These are phyloP conservation scores for Alligator mississippiensis DNA, from an alignment of 2,113 vertebrate species.

Conservation along the genomic window DNA sequence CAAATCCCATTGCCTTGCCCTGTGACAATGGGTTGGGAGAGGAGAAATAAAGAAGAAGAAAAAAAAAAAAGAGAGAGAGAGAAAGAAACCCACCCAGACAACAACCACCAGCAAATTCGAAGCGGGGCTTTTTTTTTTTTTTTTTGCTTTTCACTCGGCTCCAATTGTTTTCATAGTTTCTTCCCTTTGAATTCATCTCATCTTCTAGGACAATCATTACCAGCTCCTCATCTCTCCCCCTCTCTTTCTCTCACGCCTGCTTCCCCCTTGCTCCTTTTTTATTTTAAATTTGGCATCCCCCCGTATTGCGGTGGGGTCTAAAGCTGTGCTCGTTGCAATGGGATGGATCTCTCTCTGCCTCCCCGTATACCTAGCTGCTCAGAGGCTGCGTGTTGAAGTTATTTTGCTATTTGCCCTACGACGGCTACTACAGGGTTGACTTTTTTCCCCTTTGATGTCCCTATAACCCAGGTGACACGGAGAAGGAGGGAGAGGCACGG, in stretches of 20 bases:
- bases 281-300: constrained; percentile 44
- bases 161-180: constrained; percentile 81
- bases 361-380: constrained; percentile 32
- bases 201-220: constrained; percentile 76
- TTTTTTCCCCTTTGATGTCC: constrained; percentile 45
- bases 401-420: constrained; percentile 32
- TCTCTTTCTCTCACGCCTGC: constrained; percentile 45
- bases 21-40: constrained; percentile 82
- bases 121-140: constrained; percentile 56
- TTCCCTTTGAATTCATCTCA: constrained; percentile 80
- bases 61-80: no score
- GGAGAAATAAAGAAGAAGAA: constrained; percentile 43
- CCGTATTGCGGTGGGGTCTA: constrained; percentile 42
- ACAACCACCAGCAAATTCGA: constrained; percentile 80
- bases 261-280: constrained; percentile 31
- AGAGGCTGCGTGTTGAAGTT: constrained; percentile 7
- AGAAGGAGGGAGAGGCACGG: constrained; percentile 18
- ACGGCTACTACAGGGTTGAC: background rate
- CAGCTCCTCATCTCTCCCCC: constrained; percentile 64
- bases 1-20: constrained; percentile 90
- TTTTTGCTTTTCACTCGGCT: constrained; percentile 77
- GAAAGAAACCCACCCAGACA: constrained; percentile 34
- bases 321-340: background rate
- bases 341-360: background rate
- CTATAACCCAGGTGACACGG: constrained; percentile 7